These are phyloP conservation scores for Lochmaea crataegi DNA, from an alignment of 2,888 invertebrate genomes.

Conservation along the genomic window DNA sequence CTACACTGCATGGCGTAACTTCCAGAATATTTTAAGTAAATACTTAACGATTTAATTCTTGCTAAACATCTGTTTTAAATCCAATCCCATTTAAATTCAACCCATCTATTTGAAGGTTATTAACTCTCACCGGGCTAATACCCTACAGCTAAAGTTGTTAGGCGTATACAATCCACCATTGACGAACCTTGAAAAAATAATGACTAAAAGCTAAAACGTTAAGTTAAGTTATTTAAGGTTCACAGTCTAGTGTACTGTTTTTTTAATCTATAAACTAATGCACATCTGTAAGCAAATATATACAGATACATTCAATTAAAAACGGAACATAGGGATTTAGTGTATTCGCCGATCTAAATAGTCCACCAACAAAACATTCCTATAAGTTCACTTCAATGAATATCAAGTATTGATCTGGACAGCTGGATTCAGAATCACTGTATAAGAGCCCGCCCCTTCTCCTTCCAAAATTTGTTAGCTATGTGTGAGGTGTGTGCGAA, in stretches of 20 bases:
- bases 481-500: too few relatives aligned
- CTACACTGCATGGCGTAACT: neutral
- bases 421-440: too few relatives aligned
- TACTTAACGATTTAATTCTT: slow-evolving; percentile 14
- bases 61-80: slow-evolving; percentile 11
- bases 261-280: too few relatives aligned
- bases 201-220: neutral
- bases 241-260: neutral
- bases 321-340: too few relatives aligned
- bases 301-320: too few relatives aligned
- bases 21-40: neutral
- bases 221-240: slow-evolving; percentile 3
- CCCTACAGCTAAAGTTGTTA: neutral
- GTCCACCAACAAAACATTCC: too few relatives aligned
- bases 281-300: too few relatives aligned
- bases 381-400: too few relatives aligned
- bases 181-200: slow-evolving; percentile 21
- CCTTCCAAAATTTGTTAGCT: too few relatives aligned
- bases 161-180: neutral
- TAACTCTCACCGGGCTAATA: slow-evolving; percentile 11
- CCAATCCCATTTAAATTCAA: slow-evolving; percentile 10
- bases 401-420: too few relatives aligned
- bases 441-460: too few relatives aligned
- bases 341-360: too few relatives aligned
- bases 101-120: slow-evolving; percentile 12